These are phyloP conservation scores for Coregonus clupeaformis DNA, from an alignment of 2,113 vertebrate genomes.

Conservation along the genomic window DNA sequence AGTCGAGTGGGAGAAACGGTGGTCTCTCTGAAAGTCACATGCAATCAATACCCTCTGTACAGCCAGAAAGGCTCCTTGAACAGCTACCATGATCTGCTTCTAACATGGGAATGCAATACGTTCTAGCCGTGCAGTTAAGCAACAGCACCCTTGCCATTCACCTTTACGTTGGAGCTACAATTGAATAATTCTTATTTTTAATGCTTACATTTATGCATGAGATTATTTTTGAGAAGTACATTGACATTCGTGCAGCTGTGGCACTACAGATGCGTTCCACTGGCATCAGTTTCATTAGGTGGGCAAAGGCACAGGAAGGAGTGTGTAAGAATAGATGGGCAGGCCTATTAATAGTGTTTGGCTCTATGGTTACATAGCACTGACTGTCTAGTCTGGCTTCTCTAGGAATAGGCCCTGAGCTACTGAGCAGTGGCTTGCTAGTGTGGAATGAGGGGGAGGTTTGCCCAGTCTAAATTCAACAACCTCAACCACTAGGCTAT, in stretches of 20 bases:
- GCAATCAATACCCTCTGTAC: background rate
- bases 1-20: background rate
- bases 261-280: background rate
- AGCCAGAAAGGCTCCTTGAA: background rate
- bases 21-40: background rate
- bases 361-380: background rate
- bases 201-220: too few relatives aligned
- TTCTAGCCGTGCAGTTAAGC: background rate
- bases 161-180: background rate
- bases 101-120: background rate
- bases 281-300: background rate
- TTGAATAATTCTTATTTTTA: too few relatives aligned
- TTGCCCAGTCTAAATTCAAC: too few relatives aligned
- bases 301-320: background rate
- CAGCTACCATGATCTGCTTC: background rate
- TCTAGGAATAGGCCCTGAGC: background rate
- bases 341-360: background rate
- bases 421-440: too few relatives aligned
- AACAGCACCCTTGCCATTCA: background rate
- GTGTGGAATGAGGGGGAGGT: too few relatives aligned
- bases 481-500: too few relatives aligned
- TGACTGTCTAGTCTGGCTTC: background rate
- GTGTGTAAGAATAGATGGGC: background rate
- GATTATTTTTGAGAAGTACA: background rate
- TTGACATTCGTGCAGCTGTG: background rate